A percentile compares a stretch with the other conserved stretches of the same genome.
Conservation (phyloP, 2,113 vertebrate genomes). For the Oryctolagus cuniculus region mOryCun1.1 NC_091443.1:33846001-33846500, state of each 20-base stretch:
- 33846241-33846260: background rate
- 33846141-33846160: constrained; percentile 54
- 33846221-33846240: background rate
- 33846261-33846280: background rate
- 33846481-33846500: background rate
- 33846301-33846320: background rate
- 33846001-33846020: background rate
- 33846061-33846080: constrained; percentile 74
- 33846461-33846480: constrained; percentile 1
- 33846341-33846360: background rate
- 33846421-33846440: background rate
- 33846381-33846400: background rate
- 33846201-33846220: background rate
- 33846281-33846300: background rate
- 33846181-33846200: constrained; percentile 23
- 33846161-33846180: constrained; percentile 29
- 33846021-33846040: background rate
- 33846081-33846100: constrained; percentile 78
- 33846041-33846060: background rate
- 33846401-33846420: background rate
- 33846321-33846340: background rate
- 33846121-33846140: constrained; percentile 75
- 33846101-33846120: constrained; percentile 80
- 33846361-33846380: background rate
- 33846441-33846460: constrained; percentile 37